Conservation (phyloP, 2,113 vertebrate species). For the Lagopus muta region DNA sequence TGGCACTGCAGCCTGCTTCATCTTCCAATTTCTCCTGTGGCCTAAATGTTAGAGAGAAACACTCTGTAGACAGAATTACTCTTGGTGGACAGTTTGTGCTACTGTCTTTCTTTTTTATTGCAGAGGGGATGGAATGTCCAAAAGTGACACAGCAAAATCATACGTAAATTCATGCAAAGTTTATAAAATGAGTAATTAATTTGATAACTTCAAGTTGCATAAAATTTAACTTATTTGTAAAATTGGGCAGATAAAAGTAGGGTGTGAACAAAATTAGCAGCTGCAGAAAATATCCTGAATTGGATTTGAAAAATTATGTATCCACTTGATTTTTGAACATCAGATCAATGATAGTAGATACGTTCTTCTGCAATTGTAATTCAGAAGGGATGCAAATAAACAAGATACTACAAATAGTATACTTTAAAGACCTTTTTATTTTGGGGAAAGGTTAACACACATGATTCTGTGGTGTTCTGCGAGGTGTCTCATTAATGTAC, state of each 20-base stretch:
- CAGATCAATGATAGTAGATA: neutral
- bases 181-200: neutral
- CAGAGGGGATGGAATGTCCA: neutral
- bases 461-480: neutral
- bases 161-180: neutral
- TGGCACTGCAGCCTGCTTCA: conserved; percentile 1
- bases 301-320: neutral
- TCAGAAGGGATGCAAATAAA: neutral
- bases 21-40: neutral
- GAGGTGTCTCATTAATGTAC: neutral
- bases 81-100: neutral
- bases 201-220: neutral
- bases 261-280: neutral
- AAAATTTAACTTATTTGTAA: neutral
- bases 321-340: neutral
- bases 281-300: neutral
- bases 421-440: neutral
- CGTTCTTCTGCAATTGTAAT: neutral
- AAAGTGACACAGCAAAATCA: neutral
- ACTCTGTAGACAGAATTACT: neutral
- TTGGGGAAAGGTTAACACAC: neutral
- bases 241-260: neutral
- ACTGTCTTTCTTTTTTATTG: neutral
- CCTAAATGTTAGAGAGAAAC: neutral
- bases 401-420: neutral